Evolutionary conservation across 2,113 vertebrate genomes (phyloP).

Genomic region (Acrocephalus arundinaceus): DNA sequence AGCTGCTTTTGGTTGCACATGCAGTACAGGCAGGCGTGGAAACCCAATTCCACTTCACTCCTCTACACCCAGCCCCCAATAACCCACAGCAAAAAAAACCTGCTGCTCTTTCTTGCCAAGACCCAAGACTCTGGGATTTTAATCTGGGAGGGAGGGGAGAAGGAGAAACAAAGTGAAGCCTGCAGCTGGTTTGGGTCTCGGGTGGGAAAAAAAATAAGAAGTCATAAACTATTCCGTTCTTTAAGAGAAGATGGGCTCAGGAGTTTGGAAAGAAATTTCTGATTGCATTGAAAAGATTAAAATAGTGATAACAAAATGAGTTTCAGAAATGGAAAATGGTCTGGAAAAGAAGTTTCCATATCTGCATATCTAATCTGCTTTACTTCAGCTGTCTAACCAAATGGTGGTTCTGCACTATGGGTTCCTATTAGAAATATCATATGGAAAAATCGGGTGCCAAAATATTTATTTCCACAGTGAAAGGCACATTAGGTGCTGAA

Average conservation of each 20-base stretch:
- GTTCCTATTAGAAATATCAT: neutral
- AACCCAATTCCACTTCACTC: neutral
- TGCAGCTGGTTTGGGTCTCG: conserved; percentile 5
- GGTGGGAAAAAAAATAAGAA: neutral
- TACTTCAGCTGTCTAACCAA: conserved; percentile 42
- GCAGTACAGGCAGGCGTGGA: neutral
- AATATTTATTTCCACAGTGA: neutral
- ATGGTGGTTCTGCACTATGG: neutral
- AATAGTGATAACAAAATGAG: conserved; percentile 35
- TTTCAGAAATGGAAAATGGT: conserved; percentile 45
- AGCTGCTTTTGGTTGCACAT: neutral
- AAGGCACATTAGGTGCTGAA: conserved; percentile 2
- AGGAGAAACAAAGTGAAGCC: neutral
- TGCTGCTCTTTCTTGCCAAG: neutral
- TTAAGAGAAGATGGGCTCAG: neutral
- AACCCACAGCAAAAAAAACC: neutral
- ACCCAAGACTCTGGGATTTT: neutral
- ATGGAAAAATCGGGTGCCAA: neutral
- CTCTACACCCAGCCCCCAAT: neutral
- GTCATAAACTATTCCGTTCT: neutral
- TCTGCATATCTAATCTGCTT: conserved; percentile 54
- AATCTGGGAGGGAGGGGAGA: neutral
- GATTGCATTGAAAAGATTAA: conserved; percentile 19
- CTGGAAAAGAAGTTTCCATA: conserved; percentile 22
- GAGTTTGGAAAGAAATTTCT: conserved; percentile 33